Evolutionary conservation across 37 sponge, comb jelly and placozoan species (phyloP), one percentile per base, ranked within the genome.

Genomic region (Oopsacas minuta): DNA sequence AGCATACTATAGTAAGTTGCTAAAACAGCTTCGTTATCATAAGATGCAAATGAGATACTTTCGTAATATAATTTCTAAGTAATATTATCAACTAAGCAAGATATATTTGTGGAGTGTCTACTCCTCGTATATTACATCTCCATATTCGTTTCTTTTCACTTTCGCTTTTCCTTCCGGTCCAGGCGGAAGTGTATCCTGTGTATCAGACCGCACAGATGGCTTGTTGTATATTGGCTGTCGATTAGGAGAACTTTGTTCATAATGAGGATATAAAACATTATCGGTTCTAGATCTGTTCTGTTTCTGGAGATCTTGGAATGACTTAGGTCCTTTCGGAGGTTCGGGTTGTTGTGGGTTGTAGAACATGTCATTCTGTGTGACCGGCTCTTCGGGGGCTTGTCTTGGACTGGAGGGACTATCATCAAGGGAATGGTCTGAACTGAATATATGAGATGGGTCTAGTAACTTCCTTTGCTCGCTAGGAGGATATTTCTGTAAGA

Each of bases 141-240:
- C 75, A n/a, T 61, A 61, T 61, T 61, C 28, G 75, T 61, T 61
- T n/a, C 75, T 61, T 12, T 61, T 61, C 75, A n/a, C 75, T 61
- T 61, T 61, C 22, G 30, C 22, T n/a, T 61, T 61, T 3, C 22
- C 75, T 61, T 61, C 75, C 30, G 75, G 75, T 25, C 75, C 75
- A n/a, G 75, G 75, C 20, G 75, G 75, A 10, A 61, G 30, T 3
- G 22, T 10, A 10, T 12, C 30, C 17, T 10, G 5, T 61, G 75
- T 61, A 34, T 61, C 75, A 25, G 20, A 3, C 28, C 75, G 75
- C 49, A 17, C 15, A 42, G 49, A 8, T 15, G 49, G 49, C 15
- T 42, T 42, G 49, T 42, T 42, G 15, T 42, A 17, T 17, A 8
- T 42, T 42, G 8, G 12, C 22, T 25, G 30, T 5, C 5, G 32